Conservation (phyloP, 2,888 invertebrate species). For the Bugula neritina region DNA sequence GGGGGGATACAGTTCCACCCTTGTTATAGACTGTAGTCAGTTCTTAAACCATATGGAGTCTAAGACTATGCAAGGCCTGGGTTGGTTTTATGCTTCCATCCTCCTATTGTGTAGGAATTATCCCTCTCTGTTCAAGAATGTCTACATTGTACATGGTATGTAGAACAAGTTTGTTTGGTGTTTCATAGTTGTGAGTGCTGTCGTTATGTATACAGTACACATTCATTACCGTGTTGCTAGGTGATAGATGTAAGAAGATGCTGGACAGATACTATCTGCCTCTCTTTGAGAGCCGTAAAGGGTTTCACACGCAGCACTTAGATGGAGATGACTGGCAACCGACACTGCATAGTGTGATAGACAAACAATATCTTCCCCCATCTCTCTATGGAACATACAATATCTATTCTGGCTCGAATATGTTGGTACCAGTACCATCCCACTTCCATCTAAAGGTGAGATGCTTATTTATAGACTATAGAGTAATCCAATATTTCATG, state of each 20-base stretch:
- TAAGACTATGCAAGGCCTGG: not conserved
- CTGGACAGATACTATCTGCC: not conserved
- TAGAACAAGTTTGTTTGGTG: not conserved
- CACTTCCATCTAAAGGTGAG: too few relatives aligned
- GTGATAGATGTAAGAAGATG: not conserved
- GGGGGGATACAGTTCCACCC: constrained; percentile 16
- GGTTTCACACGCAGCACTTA: not conserved
- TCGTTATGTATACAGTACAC: not conserved
- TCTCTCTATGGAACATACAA: not conserved
- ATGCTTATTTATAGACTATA: too few relatives aligned
- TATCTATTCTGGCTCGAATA: not conserved
- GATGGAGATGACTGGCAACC: not conserved
- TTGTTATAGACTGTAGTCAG: not conserved
- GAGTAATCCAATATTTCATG: too few relatives aligned
- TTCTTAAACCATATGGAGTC: not conserved
- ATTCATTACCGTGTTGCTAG: not conserved
- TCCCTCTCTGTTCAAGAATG: not conserved
- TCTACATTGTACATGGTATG: constrained; percentile 8
- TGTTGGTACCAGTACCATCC: not conserved
- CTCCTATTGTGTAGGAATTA: not conserved
- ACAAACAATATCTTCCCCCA: not conserved
- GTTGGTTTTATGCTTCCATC: constrained; percentile 7
- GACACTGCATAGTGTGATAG: not conserved
- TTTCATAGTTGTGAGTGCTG: not conserved
- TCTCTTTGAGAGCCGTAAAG: not conserved